These are phyloP conservation scores for Phalacrocorax pelagicus DNA, from an alignment of 2,113 vertebrate genomes.

Conservation along the genomic window DNA sequence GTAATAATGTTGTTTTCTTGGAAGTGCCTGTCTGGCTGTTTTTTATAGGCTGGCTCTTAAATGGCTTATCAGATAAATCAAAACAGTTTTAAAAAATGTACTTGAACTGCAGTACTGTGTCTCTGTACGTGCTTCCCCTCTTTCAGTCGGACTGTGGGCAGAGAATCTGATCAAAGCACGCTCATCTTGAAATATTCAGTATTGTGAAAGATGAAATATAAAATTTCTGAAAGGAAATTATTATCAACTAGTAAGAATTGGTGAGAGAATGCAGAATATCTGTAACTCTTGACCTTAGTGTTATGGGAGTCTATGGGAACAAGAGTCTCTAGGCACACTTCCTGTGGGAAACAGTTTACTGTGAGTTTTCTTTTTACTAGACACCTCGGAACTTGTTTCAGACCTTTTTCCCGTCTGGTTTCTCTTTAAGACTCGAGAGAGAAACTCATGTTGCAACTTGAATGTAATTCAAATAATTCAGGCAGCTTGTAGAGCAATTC, in stretches of 20 bases:
- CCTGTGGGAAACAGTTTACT: background rate
- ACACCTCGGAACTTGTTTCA: background rate
- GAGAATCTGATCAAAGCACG: background rate
- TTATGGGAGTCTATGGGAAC: background rate
- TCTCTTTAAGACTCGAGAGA: background rate
- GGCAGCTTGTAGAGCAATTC: background rate
- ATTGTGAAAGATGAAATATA: background rate
- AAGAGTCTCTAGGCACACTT: background rate
- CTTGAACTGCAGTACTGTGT: background rate
- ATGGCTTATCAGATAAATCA: background rate
- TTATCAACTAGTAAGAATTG: background rate
- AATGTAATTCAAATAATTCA: background rate
- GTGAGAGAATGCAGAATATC: background rate
- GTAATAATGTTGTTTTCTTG: background rate
- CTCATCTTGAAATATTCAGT: background rate
- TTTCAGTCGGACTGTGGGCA: background rate
- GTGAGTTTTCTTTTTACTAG: background rate
- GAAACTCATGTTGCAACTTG: background rate
- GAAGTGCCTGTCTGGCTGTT: background rate
- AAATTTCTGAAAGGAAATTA: background rate
- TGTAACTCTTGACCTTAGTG: background rate
- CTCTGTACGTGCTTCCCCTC: background rate
- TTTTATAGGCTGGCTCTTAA: background rate
- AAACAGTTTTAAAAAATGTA: background rate
- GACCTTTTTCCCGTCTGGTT: background rate